Evolutionary conservation across 2,888 invertebrate genomes (phyloP).

Genomic region (Synanthedon vespiformis): DNA sequence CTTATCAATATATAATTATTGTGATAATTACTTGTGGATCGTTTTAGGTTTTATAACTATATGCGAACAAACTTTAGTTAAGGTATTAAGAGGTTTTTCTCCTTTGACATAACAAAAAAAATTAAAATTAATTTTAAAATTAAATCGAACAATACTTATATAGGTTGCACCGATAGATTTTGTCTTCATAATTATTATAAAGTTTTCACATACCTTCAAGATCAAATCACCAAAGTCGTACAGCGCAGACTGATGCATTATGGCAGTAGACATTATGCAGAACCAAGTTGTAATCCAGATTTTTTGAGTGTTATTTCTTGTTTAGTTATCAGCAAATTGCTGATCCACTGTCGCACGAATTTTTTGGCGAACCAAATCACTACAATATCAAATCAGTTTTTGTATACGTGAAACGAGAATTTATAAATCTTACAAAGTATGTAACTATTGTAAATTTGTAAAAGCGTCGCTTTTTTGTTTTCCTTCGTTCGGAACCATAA

Average conservation of each 20-base stretch:
- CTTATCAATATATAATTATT: no score
- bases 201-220: slow-evolving; percentile 71
- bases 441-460: slow-evolving; percentile 38
- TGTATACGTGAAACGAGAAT: slow-evolving; percentile 49
- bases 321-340: slow-evolving; percentile 40
- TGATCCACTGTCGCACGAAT: slow-evolving; percentile 60
- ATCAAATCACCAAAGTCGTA: slow-evolving; percentile 82
- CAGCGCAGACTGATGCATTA: slow-evolving; percentile 81
- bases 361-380: slow-evolving; percentile 54
- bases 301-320: slow-evolving; percentile 29
- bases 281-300: slow-evolving; percentile 56
- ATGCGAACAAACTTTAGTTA: no score
- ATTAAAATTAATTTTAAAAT: background rate
- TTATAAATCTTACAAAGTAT: slow-evolving; percentile 38
- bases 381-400: slow-evolving; percentile 46
- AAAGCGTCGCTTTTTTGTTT: slow-evolving; percentile 63
- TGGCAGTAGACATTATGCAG: slow-evolving; percentile 80
- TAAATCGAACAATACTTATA: no score
- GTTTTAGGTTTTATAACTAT: no score
- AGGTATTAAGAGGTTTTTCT: no score
- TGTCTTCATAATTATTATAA: background rate
- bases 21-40: no score
- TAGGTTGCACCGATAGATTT: no score
- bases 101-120: slow-evolving; percentile 1
- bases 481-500: slow-evolving; percentile 55